Conservation (phyloP, 2,797 vertebrate genomes). For the Gadopsis marmoratus region DNA sequence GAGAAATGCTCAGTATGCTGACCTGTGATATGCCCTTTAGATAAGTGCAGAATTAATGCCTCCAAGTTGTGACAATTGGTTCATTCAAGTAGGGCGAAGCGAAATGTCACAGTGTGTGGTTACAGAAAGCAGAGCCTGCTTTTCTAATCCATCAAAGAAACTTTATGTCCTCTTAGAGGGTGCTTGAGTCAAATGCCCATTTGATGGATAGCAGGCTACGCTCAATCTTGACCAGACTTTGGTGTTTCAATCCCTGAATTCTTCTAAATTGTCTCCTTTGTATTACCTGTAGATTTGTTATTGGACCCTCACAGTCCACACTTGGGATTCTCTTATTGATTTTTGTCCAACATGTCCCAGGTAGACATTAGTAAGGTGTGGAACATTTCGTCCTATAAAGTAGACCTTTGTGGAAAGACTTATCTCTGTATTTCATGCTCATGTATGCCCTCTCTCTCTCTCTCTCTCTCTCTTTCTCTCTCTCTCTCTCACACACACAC, state of each 20-base stretch:
- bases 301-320: slow-evolving; percentile 18
- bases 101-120: not conserved
- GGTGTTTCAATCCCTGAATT: slow-evolving; percentile 32
- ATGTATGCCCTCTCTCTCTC: slow-evolving; percentile 14
- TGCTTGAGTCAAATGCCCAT: slow-evolving; percentile 24
- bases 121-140: not conserved
- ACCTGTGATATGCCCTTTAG: not conserved
- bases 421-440: slow-evolving; percentile 25
- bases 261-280: slow-evolving; percentile 48
- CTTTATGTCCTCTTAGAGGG: slow-evolving; percentile 4
- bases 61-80: not conserved
- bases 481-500: not conserved
- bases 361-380: not conserved
- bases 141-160: slow-evolving; percentile 21
- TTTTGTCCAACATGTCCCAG: slow-evolving; percentile 28
- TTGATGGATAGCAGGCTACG: slow-evolving; percentile 32
- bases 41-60: not conserved
- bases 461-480: not conserved
- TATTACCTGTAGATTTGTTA: slow-evolving; percentile 36
- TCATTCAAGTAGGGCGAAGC: not conserved
- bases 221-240: slow-evolving; percentile 9
- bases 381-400: slow-evolving; percentile 38
- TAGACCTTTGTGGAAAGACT: slow-evolving; percentile 41
- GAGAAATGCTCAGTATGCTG: not conserved
- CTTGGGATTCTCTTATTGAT: slow-evolving; percentile 66